Conservation (phyloP, 2,888 invertebrate genomes). For the Augiades crinisus region DNA sequence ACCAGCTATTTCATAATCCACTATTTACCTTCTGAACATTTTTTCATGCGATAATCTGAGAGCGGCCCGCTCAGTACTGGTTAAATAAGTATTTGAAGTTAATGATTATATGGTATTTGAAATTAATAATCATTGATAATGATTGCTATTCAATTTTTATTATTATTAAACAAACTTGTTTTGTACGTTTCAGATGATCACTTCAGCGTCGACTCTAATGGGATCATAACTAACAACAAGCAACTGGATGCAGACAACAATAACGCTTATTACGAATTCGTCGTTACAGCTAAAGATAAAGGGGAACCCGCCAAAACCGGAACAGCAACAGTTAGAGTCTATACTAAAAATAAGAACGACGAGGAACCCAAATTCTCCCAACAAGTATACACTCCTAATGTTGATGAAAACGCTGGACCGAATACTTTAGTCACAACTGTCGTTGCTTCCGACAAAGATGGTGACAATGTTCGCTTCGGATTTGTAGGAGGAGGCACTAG, state of each 20-base stretch:
- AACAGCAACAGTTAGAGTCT: constrained; percentile 95
- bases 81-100: no score
- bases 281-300: constrained; percentile 96
- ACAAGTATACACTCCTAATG: constrained; percentile 97
- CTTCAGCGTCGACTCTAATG: constrained; percentile 96
- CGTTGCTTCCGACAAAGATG: constrained; percentile 98
- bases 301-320: constrained; percentile 96
- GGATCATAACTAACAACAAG: constrained; percentile 95
- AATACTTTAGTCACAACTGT: constrained; percentile 98
- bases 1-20: no score
- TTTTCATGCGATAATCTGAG: no score
- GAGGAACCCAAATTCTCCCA: constrained; percentile 98
- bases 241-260: constrained; percentile 98
- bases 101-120: no score
- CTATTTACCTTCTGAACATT: no score
- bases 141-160: neutral
- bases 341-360: constrained; percentile 99
- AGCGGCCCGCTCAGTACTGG: no score
- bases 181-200: constrained; percentile 88
- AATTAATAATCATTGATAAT: no score
- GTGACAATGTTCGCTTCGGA: constrained; percentile 96
- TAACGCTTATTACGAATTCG: constrained; percentile 97
- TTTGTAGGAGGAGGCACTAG: constrained; percentile 95
- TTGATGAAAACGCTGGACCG: constrained; percentile 97
- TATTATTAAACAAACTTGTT: neutral